Conservation (phyloP, 2,888 invertebrate species). For the Anoncus sp. region DNA sequence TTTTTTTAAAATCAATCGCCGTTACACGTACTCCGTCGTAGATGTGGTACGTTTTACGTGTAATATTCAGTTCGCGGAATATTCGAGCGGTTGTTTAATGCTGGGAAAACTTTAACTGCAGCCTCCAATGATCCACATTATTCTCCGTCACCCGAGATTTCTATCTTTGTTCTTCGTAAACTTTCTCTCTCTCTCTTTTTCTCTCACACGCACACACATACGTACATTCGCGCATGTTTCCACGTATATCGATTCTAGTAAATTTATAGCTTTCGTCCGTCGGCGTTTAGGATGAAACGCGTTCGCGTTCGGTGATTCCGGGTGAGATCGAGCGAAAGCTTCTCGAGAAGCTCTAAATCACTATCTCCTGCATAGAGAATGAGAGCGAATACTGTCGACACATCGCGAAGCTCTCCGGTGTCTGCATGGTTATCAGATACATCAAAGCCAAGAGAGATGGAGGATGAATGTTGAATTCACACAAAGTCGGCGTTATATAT, state of each 20-base stretch:
- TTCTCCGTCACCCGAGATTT: slow-evolving; percentile 48
- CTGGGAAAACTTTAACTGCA: slow-evolving; percentile 34
- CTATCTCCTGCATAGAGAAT: slow-evolving; percentile 1
- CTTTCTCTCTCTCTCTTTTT: slow-evolving; percentile 20
- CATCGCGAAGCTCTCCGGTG: slow-evolving; percentile 36
- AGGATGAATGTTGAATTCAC: slow-evolving; percentile 49
- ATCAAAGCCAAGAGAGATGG: slow-evolving; percentile 31
- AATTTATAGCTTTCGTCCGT: slow-evolving; percentile 60
- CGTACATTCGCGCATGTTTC: slow-evolving; percentile 17
- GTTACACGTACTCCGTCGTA: too few species aligned
- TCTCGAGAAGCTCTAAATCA: slow-evolving; percentile 60
- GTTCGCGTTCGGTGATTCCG: slow-evolving; percentile 49
- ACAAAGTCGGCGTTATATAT: slow-evolving; percentile 32
- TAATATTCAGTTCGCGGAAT: not conserved
- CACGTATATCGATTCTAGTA: slow-evolving; percentile 22
- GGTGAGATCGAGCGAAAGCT: slow-evolving; percentile 26
- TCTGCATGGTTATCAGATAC: slow-evolving; percentile 41
- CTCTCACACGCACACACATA: slow-evolving; percentile 24
- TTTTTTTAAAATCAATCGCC: not conserved
- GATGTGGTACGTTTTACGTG: not conserved
- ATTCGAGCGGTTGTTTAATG: slow-evolving; percentile 36
- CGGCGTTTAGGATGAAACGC: slow-evolving; percentile 39
- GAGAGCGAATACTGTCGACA: slow-evolving; percentile 41
- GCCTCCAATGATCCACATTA: slow-evolving; percentile 31
- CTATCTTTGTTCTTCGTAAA: slow-evolving; percentile 52